These are phyloP conservation scores for Tetramorium simillimum DNA, from an alignment of 1,140 invertebrate species.

Conservation along the genomic window DNA sequence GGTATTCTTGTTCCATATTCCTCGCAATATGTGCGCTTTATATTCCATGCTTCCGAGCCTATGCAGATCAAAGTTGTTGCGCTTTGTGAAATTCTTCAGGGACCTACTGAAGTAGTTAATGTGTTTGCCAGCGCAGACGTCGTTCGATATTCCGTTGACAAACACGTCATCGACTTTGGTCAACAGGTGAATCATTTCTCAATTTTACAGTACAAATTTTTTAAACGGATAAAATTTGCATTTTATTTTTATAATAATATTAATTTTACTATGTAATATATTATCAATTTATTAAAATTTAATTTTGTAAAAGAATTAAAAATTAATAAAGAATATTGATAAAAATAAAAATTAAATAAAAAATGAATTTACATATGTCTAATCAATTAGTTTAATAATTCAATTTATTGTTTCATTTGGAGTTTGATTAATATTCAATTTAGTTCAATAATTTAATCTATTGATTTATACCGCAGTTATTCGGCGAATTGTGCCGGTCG, in stretches of 20 bases:
- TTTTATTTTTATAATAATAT: background rate
- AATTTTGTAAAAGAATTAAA: background rate
- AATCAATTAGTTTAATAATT: background rate
- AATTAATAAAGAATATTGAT: background rate
- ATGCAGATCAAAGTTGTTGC: slow-evolving; percentile 68
- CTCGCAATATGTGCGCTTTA: slow-evolving; percentile 76
- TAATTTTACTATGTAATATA: background rate
- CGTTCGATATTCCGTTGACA: slow-evolving; percentile 79
- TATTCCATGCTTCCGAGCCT: slow-evolving; percentile 78
- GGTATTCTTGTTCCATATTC: slow-evolving; percentile 81
- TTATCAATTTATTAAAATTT: background rate
- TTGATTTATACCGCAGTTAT: slow-evolving; percentile 63
- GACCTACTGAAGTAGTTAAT: slow-evolving; percentile 77
- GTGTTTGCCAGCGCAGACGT: slow-evolving; percentile 78
- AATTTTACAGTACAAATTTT: background rate
- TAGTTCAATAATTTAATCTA: background rate
- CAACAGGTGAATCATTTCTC: slow-evolving; percentile 73
- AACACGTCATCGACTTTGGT: slow-evolving; percentile 80
- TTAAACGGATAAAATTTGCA: background rate
- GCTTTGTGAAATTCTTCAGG: slow-evolving; percentile 80
- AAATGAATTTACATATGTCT: background rate
- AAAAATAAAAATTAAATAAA: background rate
- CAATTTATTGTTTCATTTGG: background rate
- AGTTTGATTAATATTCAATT: background rate
- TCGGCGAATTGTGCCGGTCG: slow-evolving; percentile 54